Conservation (phyloP, 2,113 vertebrate species). For the Psilopsiagon aurifrons region DNA sequence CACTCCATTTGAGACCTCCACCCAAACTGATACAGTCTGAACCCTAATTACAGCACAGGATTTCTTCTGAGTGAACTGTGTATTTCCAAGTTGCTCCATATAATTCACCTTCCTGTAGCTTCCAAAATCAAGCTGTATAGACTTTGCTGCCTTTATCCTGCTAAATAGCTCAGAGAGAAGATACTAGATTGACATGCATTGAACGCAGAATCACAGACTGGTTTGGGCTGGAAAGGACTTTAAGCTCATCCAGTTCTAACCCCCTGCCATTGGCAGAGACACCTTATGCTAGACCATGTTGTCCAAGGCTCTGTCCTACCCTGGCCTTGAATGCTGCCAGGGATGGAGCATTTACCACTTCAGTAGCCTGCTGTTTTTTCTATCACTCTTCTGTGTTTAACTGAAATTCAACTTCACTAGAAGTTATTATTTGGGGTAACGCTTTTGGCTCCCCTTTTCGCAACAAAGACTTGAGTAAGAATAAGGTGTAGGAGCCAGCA, state of each 20-base stretch:
- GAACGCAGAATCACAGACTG: not conserved
- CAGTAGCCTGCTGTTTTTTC: not conserved
- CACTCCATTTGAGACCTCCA: not conserved
- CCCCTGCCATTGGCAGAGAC: not conserved
- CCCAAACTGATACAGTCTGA: not conserved
- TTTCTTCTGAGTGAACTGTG: not conserved
- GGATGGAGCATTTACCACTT: not conserved
- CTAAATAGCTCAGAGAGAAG: not conserved
- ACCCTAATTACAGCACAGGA: not conserved
- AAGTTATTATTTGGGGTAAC: not conserved
- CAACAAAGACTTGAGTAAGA: not conserved
- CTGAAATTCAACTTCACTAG: not conserved
- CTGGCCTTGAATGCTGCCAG: not conserved
- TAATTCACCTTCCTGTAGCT: not conserved
- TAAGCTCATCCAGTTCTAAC: not conserved
- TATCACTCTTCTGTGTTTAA: not conserved
- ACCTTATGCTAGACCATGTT: not conserved
- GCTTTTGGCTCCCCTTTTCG: not conserved
- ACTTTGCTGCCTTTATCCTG: not conserved
- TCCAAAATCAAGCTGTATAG: not conserved
- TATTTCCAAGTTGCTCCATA: not conserved
- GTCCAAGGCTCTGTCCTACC: not conserved
- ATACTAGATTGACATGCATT: not conserved
- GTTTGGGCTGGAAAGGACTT: not conserved
- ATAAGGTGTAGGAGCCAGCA: not conserved